Evolutionary conservation across 2,888 invertebrate genomes (phyloP).

Genomic region (Temnothorax rugatulus): DNA sequence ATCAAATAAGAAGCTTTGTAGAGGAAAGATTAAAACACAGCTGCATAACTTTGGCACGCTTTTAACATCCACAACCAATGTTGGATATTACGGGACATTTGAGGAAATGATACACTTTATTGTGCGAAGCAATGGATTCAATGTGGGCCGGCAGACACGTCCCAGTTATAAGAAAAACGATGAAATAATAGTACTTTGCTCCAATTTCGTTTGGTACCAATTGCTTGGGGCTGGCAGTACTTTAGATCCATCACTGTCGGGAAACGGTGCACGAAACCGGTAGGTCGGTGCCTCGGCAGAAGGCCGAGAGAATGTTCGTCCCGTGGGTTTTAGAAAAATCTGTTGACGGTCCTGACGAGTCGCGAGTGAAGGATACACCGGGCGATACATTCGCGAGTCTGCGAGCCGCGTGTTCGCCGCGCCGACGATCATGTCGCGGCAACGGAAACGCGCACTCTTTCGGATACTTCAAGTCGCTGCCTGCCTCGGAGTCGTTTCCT

Average conservation of each 20-base stretch:
- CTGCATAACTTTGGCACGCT: neutral
- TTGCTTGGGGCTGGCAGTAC: constrained; percentile 54
- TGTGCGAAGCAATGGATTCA: neutral
- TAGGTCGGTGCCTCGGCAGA: constrained; percentile 65
- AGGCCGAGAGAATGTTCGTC: constrained; percentile 57
- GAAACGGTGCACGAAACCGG: constrained; percentile 65
- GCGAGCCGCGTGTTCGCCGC: neutral
- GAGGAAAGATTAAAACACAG: neutral
- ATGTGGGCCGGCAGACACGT: neutral
- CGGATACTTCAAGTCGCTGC: constrained; percentile 47
- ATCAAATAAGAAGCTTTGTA: neutral
- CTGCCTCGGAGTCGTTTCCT: constrained; percentile 41
- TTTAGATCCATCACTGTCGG: constrained; percentile 69
- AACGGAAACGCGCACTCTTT: constrained; percentile 30
- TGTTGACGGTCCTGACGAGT: neutral
- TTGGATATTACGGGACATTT: neutral
- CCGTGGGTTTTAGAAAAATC: constrained; percentile 41
- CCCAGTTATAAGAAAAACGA: neutral
- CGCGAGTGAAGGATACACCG: neutral
- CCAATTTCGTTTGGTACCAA: neutral
- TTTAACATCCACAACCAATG: neutral
- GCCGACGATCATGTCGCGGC: constrained; percentile 51
- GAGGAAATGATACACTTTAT: neutral
- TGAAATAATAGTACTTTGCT: neutral
- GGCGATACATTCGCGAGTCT: neutral